Evolutionary conservation across 2,888 invertebrate species (phyloP).

Genomic region (Acrobasis consociella): DNA sequence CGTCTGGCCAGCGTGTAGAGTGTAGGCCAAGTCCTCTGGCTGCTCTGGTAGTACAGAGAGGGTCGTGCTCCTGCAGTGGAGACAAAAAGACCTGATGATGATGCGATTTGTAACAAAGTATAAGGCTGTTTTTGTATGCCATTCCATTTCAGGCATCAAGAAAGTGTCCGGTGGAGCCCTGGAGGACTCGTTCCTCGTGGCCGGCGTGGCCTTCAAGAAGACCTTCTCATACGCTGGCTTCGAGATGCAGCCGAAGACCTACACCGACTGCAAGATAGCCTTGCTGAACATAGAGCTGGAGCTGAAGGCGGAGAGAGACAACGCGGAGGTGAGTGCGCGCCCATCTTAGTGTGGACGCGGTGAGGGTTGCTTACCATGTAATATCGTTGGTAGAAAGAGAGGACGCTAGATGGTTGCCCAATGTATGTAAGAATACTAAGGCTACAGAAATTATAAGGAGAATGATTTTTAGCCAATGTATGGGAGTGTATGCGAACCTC

Average conservation of each 20-base stretch:
- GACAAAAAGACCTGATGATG: too few species aligned
- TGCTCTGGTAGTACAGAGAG: too few species aligned
- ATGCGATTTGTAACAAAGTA: too few species aligned
- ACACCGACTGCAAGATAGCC: conserved; percentile 95
- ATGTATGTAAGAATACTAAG: too few species aligned
- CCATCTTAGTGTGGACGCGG: not conserved
- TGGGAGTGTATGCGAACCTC: too few species aligned
- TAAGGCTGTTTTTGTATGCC: not conserved
- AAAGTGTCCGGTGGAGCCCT: conserved; percentile 93
- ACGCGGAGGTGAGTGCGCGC: conserved; percentile 88
- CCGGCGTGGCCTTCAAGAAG: conserved; percentile 99
- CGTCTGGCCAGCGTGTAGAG: too few species aligned
- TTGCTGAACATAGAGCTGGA: conserved; percentile 98
- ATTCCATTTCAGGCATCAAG: conserved; percentile 88
- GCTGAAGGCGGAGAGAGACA: conserved; percentile 98
- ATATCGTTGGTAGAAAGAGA: too few species aligned
- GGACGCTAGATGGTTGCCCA: too few species aligned
- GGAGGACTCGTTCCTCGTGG: conserved; percentile 94
- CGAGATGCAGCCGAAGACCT: conserved; percentile 99
- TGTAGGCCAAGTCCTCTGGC: too few species aligned
- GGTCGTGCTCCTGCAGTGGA: too few species aligned
- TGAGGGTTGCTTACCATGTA: not conserved
- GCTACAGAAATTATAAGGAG: too few species aligned
- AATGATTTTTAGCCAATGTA: too few species aligned
- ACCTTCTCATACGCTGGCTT: conserved; percentile 99